These are phyloP conservation scores for Allolobophora icterica DNA, from an alignment of 2,888 invertebrate genomes.

Conservation along the genomic window DNA sequence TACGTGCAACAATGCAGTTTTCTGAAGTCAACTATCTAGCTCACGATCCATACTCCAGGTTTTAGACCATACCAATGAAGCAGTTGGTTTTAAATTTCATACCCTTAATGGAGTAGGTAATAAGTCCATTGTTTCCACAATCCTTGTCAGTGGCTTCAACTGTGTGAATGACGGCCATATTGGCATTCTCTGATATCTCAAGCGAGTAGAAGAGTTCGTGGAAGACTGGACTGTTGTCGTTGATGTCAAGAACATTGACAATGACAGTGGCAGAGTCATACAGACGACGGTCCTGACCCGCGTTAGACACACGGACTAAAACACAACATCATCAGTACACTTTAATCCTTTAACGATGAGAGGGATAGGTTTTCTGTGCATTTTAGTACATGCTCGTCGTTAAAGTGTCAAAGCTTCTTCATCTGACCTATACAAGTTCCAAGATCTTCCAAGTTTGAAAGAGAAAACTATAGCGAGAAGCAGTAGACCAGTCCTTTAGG, in stretches of 20 bases:
- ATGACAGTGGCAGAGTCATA: constrained; percentile 83
- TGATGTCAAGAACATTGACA: constrained; percentile 82
- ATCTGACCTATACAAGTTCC: too few species aligned
- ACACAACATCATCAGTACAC: not conserved
- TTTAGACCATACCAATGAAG: too few species aligned
- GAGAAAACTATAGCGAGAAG: too few species aligned
- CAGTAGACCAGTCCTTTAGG: too few species aligned
- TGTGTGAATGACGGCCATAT: constrained; percentile 79
- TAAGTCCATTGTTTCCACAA: constrained; percentile 81
- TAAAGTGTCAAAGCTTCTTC: too few species aligned
- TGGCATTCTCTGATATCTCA: constrained; percentile 81
- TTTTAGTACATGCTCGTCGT: too few species aligned
- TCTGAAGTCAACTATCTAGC: too few species aligned
- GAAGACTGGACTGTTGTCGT: constrained; percentile 86
- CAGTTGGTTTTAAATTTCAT: constrained; percentile 67
- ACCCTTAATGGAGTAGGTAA: constrained; percentile 85
- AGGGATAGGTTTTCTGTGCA: too few species aligned
- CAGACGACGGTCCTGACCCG: constrained; percentile 22
- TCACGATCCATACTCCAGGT: too few species aligned
- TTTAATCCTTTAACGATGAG: too few species aligned
- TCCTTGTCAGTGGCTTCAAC: constrained; percentile 86
- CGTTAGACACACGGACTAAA: constrained; percentile 25
- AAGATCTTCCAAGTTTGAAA: too few species aligned
- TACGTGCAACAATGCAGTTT: too few species aligned
- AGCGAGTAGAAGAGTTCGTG: constrained; percentile 27